Evolutionary conservation across 1,140 invertebrate genomes (phyloP), one percentile per base, ranked within the genome.

Genomic region (Drosophila tsacasi): DNA sequence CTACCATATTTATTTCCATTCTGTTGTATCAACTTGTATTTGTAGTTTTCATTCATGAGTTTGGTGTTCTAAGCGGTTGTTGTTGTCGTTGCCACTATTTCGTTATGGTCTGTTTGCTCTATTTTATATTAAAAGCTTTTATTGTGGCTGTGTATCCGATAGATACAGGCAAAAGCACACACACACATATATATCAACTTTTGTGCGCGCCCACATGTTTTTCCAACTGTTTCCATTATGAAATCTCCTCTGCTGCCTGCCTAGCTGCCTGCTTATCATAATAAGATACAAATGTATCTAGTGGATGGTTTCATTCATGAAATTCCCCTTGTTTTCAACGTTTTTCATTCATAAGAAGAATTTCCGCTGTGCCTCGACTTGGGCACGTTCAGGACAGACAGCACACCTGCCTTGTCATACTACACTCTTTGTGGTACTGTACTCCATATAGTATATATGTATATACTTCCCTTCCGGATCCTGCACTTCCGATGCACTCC

Each of bases 91-190:
- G 80, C 39, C 67, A 72, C 55, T 72, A 52, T 75, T 75, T 75
- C 80, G 84, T 79, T 82, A 86, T 86, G 82, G 61, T 86, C 82
- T 75, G 83, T 71, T 86, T 86, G 83, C 83, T 79, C 83, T 76
- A 86, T 75, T 81, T 86, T 64, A 71, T 66, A 78, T 67, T 77
- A 68, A 66, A 76, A 76, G 72, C 76, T 81, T 80, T 72, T 59
- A 82, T 77, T 73, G 47, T 60, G 50, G 15, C 46, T 19, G 79
- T 21, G 79, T 52, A 68, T 59, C 57, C 62, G 46, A 66, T 60
- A 64, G 44, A 55, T 58, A 58, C 59, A 40, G 32, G 25, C 25
- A 32, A 44, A 57, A 37, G 67, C 52, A 42, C 52, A 39, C 21
- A 23, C 9, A 3, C 21, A 49, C 12, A 49, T 15, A 4, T n/a